These are phyloP conservation scores for Leucoma salicis DNA, from an alignment of 2,888 invertebrate genomes.

Conservation along the genomic window DNA sequence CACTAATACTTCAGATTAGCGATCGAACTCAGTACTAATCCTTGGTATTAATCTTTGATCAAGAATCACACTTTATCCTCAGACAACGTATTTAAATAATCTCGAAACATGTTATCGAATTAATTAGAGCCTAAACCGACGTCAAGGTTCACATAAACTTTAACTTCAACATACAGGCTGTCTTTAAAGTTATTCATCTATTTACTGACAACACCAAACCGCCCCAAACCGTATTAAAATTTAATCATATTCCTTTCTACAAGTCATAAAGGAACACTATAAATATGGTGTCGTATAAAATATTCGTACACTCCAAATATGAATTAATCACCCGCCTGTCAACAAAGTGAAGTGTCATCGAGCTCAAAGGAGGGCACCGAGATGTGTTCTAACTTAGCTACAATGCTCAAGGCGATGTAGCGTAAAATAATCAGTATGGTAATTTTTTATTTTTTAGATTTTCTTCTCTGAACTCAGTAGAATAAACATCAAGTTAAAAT, in stretches of 20 bases:
- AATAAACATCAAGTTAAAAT: no score
- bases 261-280: conserved; percentile 28
- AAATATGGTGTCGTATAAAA: conserved; percentile 41
- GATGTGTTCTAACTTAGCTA: conserved; percentile 38
- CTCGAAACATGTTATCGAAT: no score
- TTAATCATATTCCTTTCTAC: conserved; percentile 35
- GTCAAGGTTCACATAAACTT: no score
- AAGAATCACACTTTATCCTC: no score
- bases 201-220: conserved; percentile 5
- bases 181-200: not conserved
- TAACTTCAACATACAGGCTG: no score
- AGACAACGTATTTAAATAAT: no score
- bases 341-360: conserved; percentile 69
- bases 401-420: not conserved
- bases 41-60: no score
- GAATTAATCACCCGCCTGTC: conserved; percentile 65
- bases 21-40: no score
- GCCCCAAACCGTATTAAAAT: conserved; percentile 25
- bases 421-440: not conserved
- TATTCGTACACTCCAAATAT: conserved; percentile 51
- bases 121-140: no score
- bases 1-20: no score
- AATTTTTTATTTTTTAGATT: no score
- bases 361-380: conserved; percentile 41
- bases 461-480: no score